Evolutionary conservation across 2,797 vertebrate genomes (phyloP).

Genomic region (Artibeus jamaicensis): DNA sequence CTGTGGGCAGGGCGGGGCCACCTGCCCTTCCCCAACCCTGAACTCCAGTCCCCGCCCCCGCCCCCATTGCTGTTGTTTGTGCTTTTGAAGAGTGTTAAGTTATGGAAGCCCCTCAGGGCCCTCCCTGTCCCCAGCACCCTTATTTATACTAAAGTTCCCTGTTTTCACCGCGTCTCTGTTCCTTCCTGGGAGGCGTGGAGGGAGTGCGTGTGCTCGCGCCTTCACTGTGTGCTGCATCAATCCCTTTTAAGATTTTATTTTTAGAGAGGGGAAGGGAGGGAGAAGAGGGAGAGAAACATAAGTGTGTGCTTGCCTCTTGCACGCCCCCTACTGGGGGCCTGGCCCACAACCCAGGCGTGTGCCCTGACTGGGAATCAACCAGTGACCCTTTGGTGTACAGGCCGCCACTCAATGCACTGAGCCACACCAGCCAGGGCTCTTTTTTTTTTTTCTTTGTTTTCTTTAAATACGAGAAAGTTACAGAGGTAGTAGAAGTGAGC

Average conservation of each 20-base stretch:
- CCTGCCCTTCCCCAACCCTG: neutral
- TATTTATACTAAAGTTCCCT: conserved; percentile 80
- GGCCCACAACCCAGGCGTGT: too few relatives aligned
- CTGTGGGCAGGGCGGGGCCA: neutral
- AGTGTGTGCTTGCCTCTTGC: too few relatives aligned
- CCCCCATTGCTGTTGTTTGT: conserved; percentile 54
- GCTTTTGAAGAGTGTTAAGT: conserved; percentile 78
- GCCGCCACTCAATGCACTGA: too few relatives aligned
- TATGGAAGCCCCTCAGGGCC: conserved; percentile 67
- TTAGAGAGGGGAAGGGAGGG: too few relatives aligned
- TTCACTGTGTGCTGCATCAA: neutral
- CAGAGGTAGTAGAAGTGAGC: neutral
- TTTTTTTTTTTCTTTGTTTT: too few relatives aligned
- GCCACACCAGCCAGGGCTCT: too few relatives aligned
- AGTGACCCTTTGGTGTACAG: too few relatives aligned
- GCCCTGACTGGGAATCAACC: too few relatives aligned
- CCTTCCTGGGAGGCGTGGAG: neutral
- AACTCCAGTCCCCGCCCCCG: neutral
- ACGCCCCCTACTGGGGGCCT: too few relatives aligned
- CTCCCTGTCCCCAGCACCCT: conserved; percentile 37
- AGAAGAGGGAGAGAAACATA: too few relatives aligned
- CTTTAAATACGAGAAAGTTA: neutral
- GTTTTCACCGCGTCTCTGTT: conserved; percentile 67
- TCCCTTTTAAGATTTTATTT: too few relatives aligned
- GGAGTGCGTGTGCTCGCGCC: too few relatives aligned